These are phyloP conservation scores for Cardinalis cardinalis DNA, from an alignment of 2,113 vertebrate species.

Conservation along the genomic window DNA sequence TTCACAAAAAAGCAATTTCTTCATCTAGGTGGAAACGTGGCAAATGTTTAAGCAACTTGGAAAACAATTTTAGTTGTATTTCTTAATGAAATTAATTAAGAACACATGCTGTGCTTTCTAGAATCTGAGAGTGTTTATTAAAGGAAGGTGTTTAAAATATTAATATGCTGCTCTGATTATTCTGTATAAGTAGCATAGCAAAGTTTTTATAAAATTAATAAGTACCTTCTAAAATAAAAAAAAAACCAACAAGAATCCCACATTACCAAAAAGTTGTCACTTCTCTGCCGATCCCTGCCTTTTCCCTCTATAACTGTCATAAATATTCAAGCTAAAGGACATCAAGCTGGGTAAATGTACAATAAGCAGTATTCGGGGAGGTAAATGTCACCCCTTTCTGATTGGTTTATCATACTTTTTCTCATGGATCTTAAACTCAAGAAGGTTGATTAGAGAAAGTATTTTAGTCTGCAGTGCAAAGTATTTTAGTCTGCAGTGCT, in stretches of 20 bases:
- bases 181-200: not conserved
- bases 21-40: not conserved
- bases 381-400: not conserved
- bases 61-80: not conserved
- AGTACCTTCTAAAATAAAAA: not conserved
- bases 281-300: not conserved
- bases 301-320: not conserved
- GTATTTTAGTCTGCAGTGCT: not conserved
- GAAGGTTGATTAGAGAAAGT: not conserved
- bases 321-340: not conserved
- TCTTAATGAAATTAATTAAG: not conserved
- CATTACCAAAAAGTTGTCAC: not conserved
- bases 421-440: not conserved
- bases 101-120: not conserved
- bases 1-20: not conserved
- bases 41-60: not conserved
- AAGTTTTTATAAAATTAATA: not conserved
- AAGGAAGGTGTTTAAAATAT: not conserved
- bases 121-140: not conserved
- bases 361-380: not conserved
- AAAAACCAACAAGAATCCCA: not conserved
- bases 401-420: not conserved
- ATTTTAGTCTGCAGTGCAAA: too few relatives aligned
- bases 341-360: not conserved
- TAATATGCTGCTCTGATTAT: not conserved